Conservation (phyloP, 2,797 vertebrate species). For the Harpagifer antarcticus region DNA sequence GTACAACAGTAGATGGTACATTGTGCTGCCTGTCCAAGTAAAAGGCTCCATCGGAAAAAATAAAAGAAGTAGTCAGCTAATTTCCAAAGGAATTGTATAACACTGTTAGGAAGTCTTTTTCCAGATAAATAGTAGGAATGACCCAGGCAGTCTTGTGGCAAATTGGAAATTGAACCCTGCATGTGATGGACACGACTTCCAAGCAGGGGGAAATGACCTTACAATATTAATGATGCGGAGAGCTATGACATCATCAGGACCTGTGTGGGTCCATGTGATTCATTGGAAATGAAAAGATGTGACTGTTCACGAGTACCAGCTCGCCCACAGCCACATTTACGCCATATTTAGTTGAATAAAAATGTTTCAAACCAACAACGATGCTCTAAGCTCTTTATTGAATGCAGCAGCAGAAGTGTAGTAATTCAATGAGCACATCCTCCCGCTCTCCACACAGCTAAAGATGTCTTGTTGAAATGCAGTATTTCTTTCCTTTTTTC, state of each 20-base stretch:
- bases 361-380: constrained; percentile 65
- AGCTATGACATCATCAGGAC: constrained; percentile 66
- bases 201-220: constrained; percentile 69
- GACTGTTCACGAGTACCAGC: constrained; percentile 40
- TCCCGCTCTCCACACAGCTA: constrained; percentile 52
- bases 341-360: constrained; percentile 66
- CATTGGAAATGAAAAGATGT: constrained; percentile 48
- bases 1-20: constrained; percentile 3
- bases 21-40: constrained; percentile 12
- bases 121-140: constrained; percentile 65
- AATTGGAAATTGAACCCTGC: constrained; percentile 73
- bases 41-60: constrained; percentile 31
- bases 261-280: constrained; percentile 52
- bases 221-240: constrained; percentile 73
- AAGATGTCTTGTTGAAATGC: constrained; percentile 62
- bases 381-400: constrained; percentile 53
- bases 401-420: constrained; percentile 64
- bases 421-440: constrained; percentile 67
- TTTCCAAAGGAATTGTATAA: constrained; percentile 54
- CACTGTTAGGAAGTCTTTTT: constrained; percentile 31
- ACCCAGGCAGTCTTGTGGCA: constrained; percentile 62
- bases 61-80: constrained; percentile 51
- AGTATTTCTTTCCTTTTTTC: constrained; percentile 14
- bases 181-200: constrained; percentile 62
- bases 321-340: constrained; percentile 52